These are phyloP conservation scores for Eustalomyia histrio DNA, from an alignment of 2,888 invertebrate genomes.

Conservation along the genomic window DNA sequence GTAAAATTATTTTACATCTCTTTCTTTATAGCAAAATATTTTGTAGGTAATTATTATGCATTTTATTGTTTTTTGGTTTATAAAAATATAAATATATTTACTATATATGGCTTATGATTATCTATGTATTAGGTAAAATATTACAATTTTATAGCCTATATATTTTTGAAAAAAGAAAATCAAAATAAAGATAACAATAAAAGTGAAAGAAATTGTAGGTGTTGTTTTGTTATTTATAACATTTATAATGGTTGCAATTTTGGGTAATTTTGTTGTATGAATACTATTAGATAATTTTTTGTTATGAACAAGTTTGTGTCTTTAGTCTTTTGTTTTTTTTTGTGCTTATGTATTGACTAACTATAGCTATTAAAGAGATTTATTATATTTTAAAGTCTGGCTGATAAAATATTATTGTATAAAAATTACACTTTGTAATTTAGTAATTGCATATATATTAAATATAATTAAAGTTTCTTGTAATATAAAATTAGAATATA, in stretches of 20 bases:
- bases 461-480: no score
- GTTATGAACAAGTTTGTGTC: not conserved
- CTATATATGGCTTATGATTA: not conserved
- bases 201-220: slow-evolving; percentile 63
- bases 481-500: no score
- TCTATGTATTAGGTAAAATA: slow-evolving; percentile 18
- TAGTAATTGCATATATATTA: no score
- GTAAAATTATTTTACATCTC: not conserved
- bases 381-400: not conserved
- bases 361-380: not conserved
- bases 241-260: slow-evolving; percentile 33
- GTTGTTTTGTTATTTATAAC: slow-evolving; percentile 46
- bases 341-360: not conserved
- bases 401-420: no score
- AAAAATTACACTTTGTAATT: no score
- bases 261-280: slow-evolving; percentile 17
- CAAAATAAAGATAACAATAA: slow-evolving; percentile 6
- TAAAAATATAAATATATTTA: not conserved
- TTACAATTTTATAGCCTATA: slow-evolving; percentile 15
- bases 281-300: not conserved
- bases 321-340: not conserved
- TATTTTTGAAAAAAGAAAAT: not conserved
- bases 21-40: not conserved
- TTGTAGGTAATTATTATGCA: not conserved
- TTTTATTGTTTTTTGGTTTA: not conserved